Base-by-base conservation (phyloP, 2,113 vertebrate genomes). In the Melanostigma gelatinosum region DNA sequence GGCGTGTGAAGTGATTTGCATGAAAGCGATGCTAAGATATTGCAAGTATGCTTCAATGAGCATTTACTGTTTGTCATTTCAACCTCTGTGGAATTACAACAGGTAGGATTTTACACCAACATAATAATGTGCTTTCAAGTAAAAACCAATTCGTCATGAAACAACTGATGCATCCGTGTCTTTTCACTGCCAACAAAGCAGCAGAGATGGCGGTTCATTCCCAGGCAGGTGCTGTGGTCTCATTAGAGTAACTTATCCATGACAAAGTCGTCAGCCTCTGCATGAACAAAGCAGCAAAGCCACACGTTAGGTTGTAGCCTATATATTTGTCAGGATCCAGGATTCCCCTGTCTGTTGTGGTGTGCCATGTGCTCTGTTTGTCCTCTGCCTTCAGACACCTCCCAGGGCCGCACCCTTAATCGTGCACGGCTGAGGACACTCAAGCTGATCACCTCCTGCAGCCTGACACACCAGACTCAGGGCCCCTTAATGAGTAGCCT, bases 101-200 rank as follows among this genome's bases (percentile, higher is more conserved):
- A 86, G 67, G 70, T 80, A 84, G 55, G 68, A 75, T 82, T 91
- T 87, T 63, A 80, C 84, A 75, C 63, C 62, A 12, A 42, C 46
- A 38, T 84, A 80, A 79, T 78, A 77, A 77, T 86, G 85, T 70
- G 84, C 73, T 86, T 89, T 84, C 68, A 82, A 50, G 81, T 80
- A 77, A 72, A 86, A 91, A 89, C 85, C 85, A 83, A 91, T 91
- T 91, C 2, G 75, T 84, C 80, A 68, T 84, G 72, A 88, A 87
- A 80, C 72, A 87, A 79, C 73, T 44, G 55, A 62, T 83, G 78
- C 79, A 68, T 83, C 77, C 29, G 6, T 52, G 65, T 75, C 79
- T 82, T 52, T 75, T 80, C 38, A 74, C 29, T 61, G 74, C 36
- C 75, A 78, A 85, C 63, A 77, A 77, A 66, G 75, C 40, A 54